A percentile compares a stretch with the other conserved stretches of the same genome.
Evolutionary conservation across 2,888 invertebrate species (phyloP).

Genomic region (Synanthedon tipuliformis): DNA sequence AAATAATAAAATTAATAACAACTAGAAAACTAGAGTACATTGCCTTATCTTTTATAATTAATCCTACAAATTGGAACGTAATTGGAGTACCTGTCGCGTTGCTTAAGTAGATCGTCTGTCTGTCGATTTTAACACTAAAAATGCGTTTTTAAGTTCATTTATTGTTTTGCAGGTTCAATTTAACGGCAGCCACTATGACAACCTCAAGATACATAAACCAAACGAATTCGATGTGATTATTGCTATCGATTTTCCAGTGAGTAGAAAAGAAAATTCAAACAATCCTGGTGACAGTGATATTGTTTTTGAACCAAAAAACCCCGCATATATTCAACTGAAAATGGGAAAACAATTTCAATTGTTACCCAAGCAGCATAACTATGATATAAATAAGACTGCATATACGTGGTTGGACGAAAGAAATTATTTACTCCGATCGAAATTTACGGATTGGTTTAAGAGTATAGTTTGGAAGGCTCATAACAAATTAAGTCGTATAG

Average conservation of each 20-base stretch:
- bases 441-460: conserved; percentile 68
- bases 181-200: conserved; percentile 72
- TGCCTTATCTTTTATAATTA: no score
- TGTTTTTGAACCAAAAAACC: conserved; percentile 33
- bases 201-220: conserved; percentile 66
- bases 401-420: conserved; percentile 43
- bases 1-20: no score
- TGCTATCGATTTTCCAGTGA: conserved; percentile 59
- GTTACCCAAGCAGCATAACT: conserved; percentile 30
- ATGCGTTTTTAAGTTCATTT: no score
- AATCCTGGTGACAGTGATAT: conserved; percentile 38
- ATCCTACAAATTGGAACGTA: no score
- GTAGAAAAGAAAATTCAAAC: conserved; percentile 17
- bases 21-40: no score
- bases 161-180: conserved; percentile 39
- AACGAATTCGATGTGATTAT: conserved; percentile 73
- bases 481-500: conserved; percentile 18
- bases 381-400: conserved; percentile 38
- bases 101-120: not conserved
- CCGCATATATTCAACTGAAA: conserved; percentile 56
- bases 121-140: not conserved
- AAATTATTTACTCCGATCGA: conserved; percentile 47
- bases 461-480: conserved; percentile 48
- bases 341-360: conserved; percentile 40
- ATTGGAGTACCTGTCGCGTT: not conserved